These are phyloP conservation scores for Piezodorus guildinii DNA, from an alignment of 1,140 invertebrate species.

Conservation along the genomic window DNA sequence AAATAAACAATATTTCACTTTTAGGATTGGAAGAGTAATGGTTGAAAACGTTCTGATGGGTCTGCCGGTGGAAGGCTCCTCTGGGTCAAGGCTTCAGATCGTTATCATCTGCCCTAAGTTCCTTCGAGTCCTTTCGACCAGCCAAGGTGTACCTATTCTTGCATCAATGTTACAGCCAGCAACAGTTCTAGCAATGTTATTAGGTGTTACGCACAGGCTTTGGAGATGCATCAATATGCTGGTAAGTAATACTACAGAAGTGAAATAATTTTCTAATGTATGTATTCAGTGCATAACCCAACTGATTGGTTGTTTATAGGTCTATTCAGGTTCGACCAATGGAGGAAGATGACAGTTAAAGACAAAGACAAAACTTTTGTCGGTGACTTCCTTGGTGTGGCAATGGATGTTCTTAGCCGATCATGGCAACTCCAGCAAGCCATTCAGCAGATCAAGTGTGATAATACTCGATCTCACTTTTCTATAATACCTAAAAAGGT, in stretches of 20 bases:
- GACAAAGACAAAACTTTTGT: slow-evolving; percentile 72
- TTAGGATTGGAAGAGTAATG: slow-evolving; percentile 55
- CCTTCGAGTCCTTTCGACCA: slow-evolving; percentile 41
- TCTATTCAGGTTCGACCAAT: slow-evolving; percentile 56
- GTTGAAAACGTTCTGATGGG: slow-evolving; percentile 53
- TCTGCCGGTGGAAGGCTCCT: slow-evolving; percentile 33
- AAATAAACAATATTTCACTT: slow-evolving; percentile 28
- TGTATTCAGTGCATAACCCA: background rate
- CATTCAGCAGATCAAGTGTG: slow-evolving; percentile 32
- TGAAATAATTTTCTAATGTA: background rate
- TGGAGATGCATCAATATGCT: slow-evolving; percentile 20
- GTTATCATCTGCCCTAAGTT: slow-evolving; percentile 65
- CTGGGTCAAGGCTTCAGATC: slow-evolving; percentile 45
- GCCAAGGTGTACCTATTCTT: slow-evolving; percentile 38
- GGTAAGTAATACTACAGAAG: slow-evolving; percentile 9
- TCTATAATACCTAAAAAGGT: slow-evolving; percentile 69
- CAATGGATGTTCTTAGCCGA: slow-evolving; percentile 57
- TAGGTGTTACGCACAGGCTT: slow-evolving; percentile 47
- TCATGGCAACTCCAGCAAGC: slow-evolving; percentile 44
- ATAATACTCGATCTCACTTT: slow-evolving; percentile 51
- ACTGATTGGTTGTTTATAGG: slow-evolving; percentile 35
- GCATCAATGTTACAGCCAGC: slow-evolving; percentile 52
- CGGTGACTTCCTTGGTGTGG: slow-evolving; percentile 61
- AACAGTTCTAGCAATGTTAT: slow-evolving; percentile 61
- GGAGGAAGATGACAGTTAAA: slow-evolving; percentile 61